Percentiles rank a stretch among this genome's conserved stretches.
These are phyloP conservation scores for Lordiphosa stackelbergi DNA, from an alignment of 1,140 invertebrate species.

Conservation along the genomic window DNA sequence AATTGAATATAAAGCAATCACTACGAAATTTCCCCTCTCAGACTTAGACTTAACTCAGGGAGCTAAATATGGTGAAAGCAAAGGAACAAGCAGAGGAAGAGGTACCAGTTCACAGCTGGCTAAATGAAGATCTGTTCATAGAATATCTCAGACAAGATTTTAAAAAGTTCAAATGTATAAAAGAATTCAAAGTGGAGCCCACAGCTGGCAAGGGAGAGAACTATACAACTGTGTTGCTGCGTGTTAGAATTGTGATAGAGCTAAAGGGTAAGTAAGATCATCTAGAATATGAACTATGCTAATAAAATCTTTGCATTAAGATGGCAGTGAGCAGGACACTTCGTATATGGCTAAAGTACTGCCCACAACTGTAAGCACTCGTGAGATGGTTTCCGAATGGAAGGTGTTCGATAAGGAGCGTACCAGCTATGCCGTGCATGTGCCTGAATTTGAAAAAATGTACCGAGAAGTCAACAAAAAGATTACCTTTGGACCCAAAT, in stretches of 20 bases:
- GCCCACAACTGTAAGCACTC: constrained; percentile 24
- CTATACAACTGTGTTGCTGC: constrained; percentile 48
- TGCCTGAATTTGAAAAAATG: constrained; percentile 59
- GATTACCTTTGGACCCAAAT: constrained; percentile 44
- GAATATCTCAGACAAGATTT: constrained; percentile 41
- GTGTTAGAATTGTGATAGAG: constrained; percentile 34
- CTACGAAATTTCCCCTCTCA: too few relatives aligned
- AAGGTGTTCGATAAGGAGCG: constrained; percentile 61
- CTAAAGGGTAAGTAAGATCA: constrained; percentile 30
- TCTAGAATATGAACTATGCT: neutral
- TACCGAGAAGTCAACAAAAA: constrained; percentile 56
- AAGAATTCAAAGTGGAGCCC: constrained; percentile 30
- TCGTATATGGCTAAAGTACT: constrained; percentile 59
- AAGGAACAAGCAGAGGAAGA: constrained; percentile 2
- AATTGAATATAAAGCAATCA: too few relatives aligned
- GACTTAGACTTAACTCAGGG: neutral
- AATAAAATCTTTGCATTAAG: constrained; percentile 17
- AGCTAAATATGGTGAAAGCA: constrained; percentile 23
- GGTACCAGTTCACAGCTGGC: constrained; percentile 26
- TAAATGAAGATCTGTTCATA: constrained; percentile 28
- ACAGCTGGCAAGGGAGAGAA: constrained; percentile 53
- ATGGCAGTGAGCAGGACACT: constrained; percentile 20
- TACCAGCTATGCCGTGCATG: constrained; percentile 40
- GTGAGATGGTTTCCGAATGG: constrained; percentile 46
- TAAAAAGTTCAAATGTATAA: constrained; percentile 33